phyloP scores from a whole-genome alignment of 2,888 invertebrate species.

The Ptycholaimellus sp. region DNA sequence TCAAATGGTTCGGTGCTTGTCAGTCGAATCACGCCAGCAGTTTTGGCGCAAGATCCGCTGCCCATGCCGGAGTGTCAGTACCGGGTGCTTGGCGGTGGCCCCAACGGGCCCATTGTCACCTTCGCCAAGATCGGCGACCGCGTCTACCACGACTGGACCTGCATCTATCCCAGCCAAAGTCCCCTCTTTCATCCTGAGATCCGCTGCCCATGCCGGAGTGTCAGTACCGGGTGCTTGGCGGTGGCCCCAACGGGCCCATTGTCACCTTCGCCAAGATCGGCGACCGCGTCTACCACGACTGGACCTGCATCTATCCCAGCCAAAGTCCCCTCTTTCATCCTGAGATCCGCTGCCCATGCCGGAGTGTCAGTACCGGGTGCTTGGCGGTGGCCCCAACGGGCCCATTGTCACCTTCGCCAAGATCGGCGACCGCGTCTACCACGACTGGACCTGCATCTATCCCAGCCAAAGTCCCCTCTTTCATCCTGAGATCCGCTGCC shows the following conservation, averaged over 20 bases:
- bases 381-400: slow-evolving; percentile 3
- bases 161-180: no score
- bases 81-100: slow-evolving; percentile 2
- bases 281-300: slow-evolving; percentile 4
- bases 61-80: slow-evolving; percentile 5
- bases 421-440: slow-evolving; percentile 4
- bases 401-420: background rate
- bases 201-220: slow-evolving; percentile 5
- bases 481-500: no score
- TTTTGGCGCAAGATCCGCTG: no score
- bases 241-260: slow-evolving; percentile 1
- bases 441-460: no score
- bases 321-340: no score
- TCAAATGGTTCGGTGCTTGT: no score
- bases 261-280: slow-evolving; percentile 3
- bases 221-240: slow-evolving; percentile 3
- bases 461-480: no score
- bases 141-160: slow-evolving; percentile 5
- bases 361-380: slow-evolving; percentile 3
- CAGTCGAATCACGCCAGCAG: no score
- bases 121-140: slow-evolving; percentile 4
- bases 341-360: no score
- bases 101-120: background rate
- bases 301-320: no score
- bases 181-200: no score